Evolutionary conservation across 2,797 vertebrate species (phyloP), one percentile per base, ranked within the genome.

Genomic region (Gobio occitaniae): DNA sequence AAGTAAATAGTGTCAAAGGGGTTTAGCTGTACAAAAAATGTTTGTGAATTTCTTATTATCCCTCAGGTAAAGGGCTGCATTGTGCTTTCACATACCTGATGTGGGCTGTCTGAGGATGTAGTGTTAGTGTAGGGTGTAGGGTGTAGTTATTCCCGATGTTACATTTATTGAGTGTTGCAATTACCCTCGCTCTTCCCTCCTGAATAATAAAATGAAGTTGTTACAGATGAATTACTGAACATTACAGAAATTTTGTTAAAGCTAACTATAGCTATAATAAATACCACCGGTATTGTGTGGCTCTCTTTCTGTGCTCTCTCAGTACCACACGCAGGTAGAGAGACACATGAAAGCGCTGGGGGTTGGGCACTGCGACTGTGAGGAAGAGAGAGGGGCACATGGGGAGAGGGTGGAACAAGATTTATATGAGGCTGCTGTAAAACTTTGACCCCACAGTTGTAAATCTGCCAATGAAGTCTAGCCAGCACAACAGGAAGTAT

Each of bases 401-500:
- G 54, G 25, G 82, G 83, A 85, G 90, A 82, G 86, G 84, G 78
- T 50, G 74, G 83, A 80, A 86, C 78, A 81, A 90, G 88, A 90
- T 90, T 89, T 89, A 91, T 90, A 82, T 86, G 88, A 85, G 70
- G 86, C 86, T 86, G 89, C 86, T 86, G 83, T 88, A 89, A 90
- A 91, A 90, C 89, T 90, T 86, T 90, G 89, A 88, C 90, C 90
- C 87, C 87, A 80, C 82, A 90, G 88, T 78, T 87, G 85, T 90
- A 90, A 91, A 91, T 91, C 90, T 90, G 89, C 87, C 90, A 89
- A 21, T 76, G 77, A 81, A 88, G 89, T 90, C 88, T 89, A 85
- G 87, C 89, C 87, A 87, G 76, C 85, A 85, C 86, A 89, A 89
- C 88, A 91, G 89, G 90, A 91, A 90, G 87, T 85, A 87, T 69